Evolutionary conservation across 2,113 vertebrate genomes (phyloP), one percentile per base, ranked within the genome.

Genomic region (Hypomesus transpacificus): DNA sequence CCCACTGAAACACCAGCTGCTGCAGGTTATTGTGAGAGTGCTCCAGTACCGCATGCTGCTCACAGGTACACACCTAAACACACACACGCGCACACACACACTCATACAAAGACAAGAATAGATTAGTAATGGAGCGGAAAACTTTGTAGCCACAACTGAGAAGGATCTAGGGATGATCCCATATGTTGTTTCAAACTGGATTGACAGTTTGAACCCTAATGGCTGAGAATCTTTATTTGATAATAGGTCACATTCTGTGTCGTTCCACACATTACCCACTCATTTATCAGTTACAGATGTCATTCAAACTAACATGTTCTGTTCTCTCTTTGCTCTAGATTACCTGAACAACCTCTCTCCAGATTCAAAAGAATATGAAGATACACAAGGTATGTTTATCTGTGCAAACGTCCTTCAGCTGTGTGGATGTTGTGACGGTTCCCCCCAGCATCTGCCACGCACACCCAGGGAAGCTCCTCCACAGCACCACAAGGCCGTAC

Each of bases 281-380:
- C n/a, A 6, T 57, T 1, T 17, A 2, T 58, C 17, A 1, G 18
- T 50, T 65, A 7, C 18, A 18, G 16, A 56, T 50, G 4, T 65
- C 20, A 7, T 51, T 16, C 54, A 74, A 2, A 59, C 4, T 16
- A 1, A 9, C 71, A 59, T 34, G 28, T 57, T 63, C 75, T 63
- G 57, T 71, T 3, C n/a, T 52, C n/a, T 79, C 71, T 82, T 83
- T 68, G 69, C 77, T 71, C n/a, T 90, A 99, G 97, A 99, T 90
- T 99, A 99, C 85, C 90, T 98, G 82, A 98, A 97, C 89, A 97
- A 98, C 85, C 94, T 98, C 52, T 95, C 93, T 77, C 95, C 95
- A 28, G 94, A 97, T 85, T 95, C 94, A 2, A 87, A 90, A 20
- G 96, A 99, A 82, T 99, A 97, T 51, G 94, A 95, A 77, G 87